Base-by-base conservation (phyloP, 2,113 vertebrate genomes). In the Lepus timidus region DNA sequence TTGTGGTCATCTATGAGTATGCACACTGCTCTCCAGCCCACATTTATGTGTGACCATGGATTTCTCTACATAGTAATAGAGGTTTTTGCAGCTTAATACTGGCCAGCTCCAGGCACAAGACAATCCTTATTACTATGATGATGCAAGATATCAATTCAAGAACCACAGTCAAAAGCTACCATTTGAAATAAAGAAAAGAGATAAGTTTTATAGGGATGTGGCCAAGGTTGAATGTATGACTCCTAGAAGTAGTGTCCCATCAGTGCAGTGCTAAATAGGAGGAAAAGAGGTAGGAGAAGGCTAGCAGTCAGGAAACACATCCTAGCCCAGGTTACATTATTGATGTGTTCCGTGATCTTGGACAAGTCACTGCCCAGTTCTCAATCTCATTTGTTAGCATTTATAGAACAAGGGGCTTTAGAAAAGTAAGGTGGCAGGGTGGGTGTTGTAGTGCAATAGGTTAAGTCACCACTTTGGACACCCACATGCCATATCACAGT, bases 81-180 rank as follows among this genome's bases (percentile, higher is more conserved):
- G 17, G 36, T 1, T 78, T 92, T 93, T 93, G 19, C 84, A 78
- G 27, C 80, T 39, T 87, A 90, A 78, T 74, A 73, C 0, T 65
- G 62, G 25, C 36, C 67, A 82, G 44, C 31, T 84, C 58, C 22
- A 75, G 33, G 29, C 52, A 84, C 86, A 22, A 94, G 33, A 75
- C 13, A 94, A 75, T 80, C 62, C 11, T 27, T 71, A 11, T 85
- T 92, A 73, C 39, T 92, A 80, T 94, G 27, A 51, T 95, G 27
- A 58, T 95, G 14, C 71, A 97, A 84, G 17, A 58, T 73, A 90
- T 5, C 85, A 27, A 92, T 94, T 92, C n/a, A 90, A 92, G n/a
- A n/a, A 95, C 4, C 91, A 71, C 16, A 85, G 64, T n/a, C 76
- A 95, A 95, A 80, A 90, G 16, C 31, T 67, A 87, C 81, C 86